Evolutionary conservation across 2,113 vertebrate species (phyloP), one percentile per base, ranked within the genome.

Genomic region (Macrotus californicus): DNA sequence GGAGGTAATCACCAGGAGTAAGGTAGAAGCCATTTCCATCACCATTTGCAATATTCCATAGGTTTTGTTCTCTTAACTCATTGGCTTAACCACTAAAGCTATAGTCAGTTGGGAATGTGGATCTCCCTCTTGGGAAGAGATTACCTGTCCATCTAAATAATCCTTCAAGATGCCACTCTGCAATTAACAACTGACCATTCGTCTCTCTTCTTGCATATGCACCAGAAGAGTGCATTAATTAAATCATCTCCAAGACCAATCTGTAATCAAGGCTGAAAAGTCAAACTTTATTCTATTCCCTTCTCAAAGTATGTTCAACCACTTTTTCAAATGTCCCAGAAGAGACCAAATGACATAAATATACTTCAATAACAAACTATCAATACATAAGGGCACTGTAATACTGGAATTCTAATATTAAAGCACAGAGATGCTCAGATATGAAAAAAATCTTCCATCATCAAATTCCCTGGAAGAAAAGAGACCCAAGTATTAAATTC

Each of bases 231-330:
- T 91, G 8, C 48, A 89, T 83, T 79, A 88, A 96, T 69, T 91
- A 91, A 91, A 91, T 95, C 41, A 91, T 87, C 54, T 81, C 73
- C 64, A 91, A 95, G 89, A 64, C 67, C 91, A 93, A 48, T 73
- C 54, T 91, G 86, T 96, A 93, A 82, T 94, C 72, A 95, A 79
- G 48, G 34, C 88, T 95, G 67, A 89, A 93, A 96, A 95, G 43
- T 50, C 48, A 94, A 67, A 90, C 34, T 26, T 93, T 52, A 93
- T 79, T 85, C 67, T 64, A 79, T 79, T 96, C 6, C 41, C 36
- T 88, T 93, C 34, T 66, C 52, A 88, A 87, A 95, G 96, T 86
- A 91, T 80, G 39, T 39, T 70, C 24, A 90, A 36, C n/a, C 39
- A 79, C 61, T 61, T 96, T 79, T 46, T 59, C 39, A 88, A 80